Evolutionary conservation across 2,888 invertebrate species (phyloP).

Genomic region (Tiliacea citrago): DNA sequence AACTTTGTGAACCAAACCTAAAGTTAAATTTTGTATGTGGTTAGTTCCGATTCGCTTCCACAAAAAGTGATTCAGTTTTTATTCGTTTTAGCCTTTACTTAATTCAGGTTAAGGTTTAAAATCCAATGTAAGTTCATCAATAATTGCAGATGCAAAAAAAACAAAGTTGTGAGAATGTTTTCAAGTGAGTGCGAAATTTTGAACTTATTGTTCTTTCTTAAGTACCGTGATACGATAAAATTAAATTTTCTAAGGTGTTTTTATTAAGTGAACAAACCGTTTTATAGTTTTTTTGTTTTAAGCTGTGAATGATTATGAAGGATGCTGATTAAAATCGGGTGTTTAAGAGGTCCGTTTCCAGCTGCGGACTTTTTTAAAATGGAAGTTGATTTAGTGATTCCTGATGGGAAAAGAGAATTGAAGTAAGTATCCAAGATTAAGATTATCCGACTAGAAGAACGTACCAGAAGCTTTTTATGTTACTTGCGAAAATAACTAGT

Average conservation of each 20-base stretch:
- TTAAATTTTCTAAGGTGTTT: slow-evolving; percentile 63
- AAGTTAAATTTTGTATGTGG: slow-evolving; percentile 11
- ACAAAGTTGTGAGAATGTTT: slow-evolving; percentile 59
- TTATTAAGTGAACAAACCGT: slow-evolving; percentile 37
- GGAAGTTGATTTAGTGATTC: neutral
- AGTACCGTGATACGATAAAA: slow-evolving; percentile 45
- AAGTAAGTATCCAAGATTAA: neutral
- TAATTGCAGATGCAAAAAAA: slow-evolving; percentile 25
- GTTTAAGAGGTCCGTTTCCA: slow-evolving; percentile 1
- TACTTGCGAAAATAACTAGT: neutral
- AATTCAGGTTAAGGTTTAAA: slow-evolving; percentile 2
- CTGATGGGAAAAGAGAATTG: neutral
- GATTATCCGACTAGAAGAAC: neutral
- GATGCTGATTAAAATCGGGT: slow-evolving; percentile 40
- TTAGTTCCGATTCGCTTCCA: neutral
- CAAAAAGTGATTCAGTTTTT: neutral
- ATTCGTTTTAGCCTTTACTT: neutral
- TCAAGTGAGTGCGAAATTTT: slow-evolving; percentile 60
- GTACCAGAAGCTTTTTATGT: neutral
- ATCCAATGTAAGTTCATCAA: slow-evolving; percentile 1
- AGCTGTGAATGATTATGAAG: slow-evolving; percentile 45
- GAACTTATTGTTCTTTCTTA: slow-evolving; percentile 42
- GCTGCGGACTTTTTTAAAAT: neutral
- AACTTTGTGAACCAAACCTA: rapidly evolving
- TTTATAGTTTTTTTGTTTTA: slow-evolving; percentile 17